Conservation (phyloP, 2,888 invertebrate genomes). For the Onchidella celtica region DNA sequence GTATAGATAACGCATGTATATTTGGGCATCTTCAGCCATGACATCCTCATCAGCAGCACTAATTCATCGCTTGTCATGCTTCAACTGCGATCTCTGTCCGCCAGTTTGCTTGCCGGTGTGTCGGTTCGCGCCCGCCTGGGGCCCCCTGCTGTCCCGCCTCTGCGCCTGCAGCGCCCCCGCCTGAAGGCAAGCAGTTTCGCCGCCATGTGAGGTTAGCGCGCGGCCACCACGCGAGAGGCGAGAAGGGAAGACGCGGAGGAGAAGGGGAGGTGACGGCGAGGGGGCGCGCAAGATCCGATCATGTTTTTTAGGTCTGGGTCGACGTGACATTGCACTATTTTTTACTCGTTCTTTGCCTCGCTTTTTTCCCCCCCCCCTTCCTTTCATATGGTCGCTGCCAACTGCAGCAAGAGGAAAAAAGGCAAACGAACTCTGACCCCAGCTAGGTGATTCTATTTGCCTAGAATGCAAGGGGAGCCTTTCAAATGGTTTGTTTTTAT, state of each 20-base stretch:
- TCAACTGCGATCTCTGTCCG: not conserved
- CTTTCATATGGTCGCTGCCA: not conserved
- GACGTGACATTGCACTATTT: not conserved
- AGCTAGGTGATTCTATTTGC: constrained; percentile 41
- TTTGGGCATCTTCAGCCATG: too few species aligned
- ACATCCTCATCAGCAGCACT: too few species aligned
- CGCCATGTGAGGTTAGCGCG: too few species aligned
- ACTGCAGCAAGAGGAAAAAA: not conserved
- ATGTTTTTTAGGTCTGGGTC: constrained; percentile 37
- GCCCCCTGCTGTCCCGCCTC: not conserved
- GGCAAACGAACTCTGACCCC: constrained; percentile 10
- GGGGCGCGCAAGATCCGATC: not conserved
- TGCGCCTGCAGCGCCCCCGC: too few species aligned
- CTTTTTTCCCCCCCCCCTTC: not conserved
- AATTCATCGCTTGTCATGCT: not conserved
- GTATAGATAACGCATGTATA: too few species aligned
- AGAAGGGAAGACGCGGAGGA: not conserved
- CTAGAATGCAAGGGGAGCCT: not conserved
- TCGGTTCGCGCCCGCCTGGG: not conserved
- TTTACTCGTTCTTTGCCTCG: too few species aligned
- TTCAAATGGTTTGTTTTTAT: not conserved
- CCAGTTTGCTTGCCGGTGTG: not conserved
- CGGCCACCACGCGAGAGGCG: not conserved
- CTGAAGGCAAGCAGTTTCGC: too few species aligned
- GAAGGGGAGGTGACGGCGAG: not conserved